phyloP scores from a whole-genome alignment of 2,888 invertebrate genomes.

The Rhagium mordax region DNA sequence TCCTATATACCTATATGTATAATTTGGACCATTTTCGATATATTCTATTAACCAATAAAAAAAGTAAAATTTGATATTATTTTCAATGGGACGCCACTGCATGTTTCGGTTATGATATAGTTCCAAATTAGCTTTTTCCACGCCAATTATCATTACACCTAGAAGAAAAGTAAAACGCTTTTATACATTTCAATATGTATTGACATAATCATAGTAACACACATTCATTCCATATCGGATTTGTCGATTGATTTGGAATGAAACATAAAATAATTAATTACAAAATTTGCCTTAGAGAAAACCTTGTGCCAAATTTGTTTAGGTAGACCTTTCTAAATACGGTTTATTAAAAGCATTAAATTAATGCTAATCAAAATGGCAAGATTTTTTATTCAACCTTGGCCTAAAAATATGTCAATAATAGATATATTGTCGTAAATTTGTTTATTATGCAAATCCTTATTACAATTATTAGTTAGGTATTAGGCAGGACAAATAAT shows the following conservation, averaged over 20 bases:
- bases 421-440: conserved; percentile 19
- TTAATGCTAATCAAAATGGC: conserved; percentile 44
- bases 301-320: conserved; percentile 46
- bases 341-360: conserved; percentile 20
- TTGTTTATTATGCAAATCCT: conserved; percentile 4
- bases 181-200: no score
- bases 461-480: conserved; percentile 7
- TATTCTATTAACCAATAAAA: no score
- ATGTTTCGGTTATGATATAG: no score
- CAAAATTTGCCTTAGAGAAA: conserved; percentile 22
- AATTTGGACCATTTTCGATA: no score
- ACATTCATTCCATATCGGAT: no score
- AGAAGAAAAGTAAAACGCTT: no score
- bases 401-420: conserved; percentile 35
- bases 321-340: conserved; percentile 29
- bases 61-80: no score
- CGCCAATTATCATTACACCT: no score
- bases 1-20: no score
- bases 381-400: conserved; percentile 35
- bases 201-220: no score
- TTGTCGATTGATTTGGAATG: neutral
- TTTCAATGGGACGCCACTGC: no score
- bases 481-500: neutral
- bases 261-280: conserved; percentile 12
- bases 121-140: no score